Base-by-base conservation (phyloP, 2,113 vertebrate genomes). In the Spermophilus dauricus region DNA sequence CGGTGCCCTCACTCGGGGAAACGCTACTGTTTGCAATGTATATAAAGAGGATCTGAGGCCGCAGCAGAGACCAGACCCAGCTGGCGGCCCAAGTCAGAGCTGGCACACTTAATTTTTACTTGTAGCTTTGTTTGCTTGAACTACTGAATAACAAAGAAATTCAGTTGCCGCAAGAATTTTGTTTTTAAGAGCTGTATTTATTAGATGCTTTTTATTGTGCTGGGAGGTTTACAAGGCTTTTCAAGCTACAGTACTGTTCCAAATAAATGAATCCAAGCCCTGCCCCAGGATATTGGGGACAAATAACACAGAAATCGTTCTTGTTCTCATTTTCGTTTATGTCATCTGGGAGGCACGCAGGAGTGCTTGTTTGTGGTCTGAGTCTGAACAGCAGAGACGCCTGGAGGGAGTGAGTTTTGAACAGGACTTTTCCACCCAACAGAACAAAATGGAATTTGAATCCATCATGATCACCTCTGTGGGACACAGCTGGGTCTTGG, bases 371-470 rank as follows among this genome's bases (percentile, higher is more conserved):
- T 81, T 86, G 87, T 9, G 8, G 28, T 42, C 20, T 30, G 84
- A 73, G 56, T 61, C 56, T 37, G 75, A 85, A 39, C 61, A 51
- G 73, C 4, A 12, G 32, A 70, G 67, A 53, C 53, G 61, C 76
- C 48, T 1, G 28, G 70, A 82, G 53, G 42, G 10, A 26, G 78
- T 1, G 34, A 94, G 63, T 18, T 94, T 93, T 58, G 82, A 94
- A 94, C 73, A 45, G 70, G 73, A 75, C 10, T 97, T 85, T 86
- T 86, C 73, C 67, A 85, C 39, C 22, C 30, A 69, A 86, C 42
- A 67, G 63, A 89, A 69, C 24, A 65, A 63, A 91, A 58, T 61
- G 56, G 75, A 48, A 94, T 92, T 95, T 58, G 45, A 89, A 63
- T 39, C 69, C 37, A 20, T 69, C 75, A 3, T 70, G 4, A 61